Conservation (phyloP, 2,888 invertebrate genomes). For the Drosophila affinis region DNA sequence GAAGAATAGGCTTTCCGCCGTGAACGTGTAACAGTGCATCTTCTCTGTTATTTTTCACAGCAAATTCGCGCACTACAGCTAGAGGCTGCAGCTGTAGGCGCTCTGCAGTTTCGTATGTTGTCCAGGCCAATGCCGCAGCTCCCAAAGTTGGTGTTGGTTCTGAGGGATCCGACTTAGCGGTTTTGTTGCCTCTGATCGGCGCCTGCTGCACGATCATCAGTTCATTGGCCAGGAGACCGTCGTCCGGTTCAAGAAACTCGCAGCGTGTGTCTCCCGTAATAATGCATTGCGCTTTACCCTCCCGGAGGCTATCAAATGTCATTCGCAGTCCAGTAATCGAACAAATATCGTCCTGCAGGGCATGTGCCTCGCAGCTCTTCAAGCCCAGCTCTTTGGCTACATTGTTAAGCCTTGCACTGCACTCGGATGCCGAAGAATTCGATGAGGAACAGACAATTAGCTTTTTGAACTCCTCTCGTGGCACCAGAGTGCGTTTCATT, state of each 20-base stretch:
- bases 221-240: conserved; percentile 87
- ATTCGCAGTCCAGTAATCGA: conserved; percentile 50
- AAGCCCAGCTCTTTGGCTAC: conserved; percentile 93
- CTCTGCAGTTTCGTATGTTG: conserved; percentile 89
- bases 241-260: conserved; percentile 91
- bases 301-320: conserved; percentile 48
- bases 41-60: conserved; percentile 37
- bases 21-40: conserved; percentile 37
- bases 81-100: conserved; percentile 58
- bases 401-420: conserved; percentile 84
- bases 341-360: conserved; percentile 85
- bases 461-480: conserved; percentile 93
- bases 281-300: conserved; percentile 37
- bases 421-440: conserved; percentile 8
- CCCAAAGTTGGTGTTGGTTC: conserved; percentile 89
- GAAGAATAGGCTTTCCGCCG: conserved; percentile 87
- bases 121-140: conserved; percentile 94
- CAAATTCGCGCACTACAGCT: conserved; percentile 60
- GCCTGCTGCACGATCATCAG: conserved; percentile 30
- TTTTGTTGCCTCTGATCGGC: neutral
- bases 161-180: neutral
- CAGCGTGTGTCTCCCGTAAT: conserved; percentile 60
- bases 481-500: conserved; percentile 90
- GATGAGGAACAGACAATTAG: conserved; percentile 90
- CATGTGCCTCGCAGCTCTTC: conserved; percentile 92